Base-by-base conservation (phyloP, 2,888 invertebrate genomes). In the Pachydiplax longipennis region DNA sequence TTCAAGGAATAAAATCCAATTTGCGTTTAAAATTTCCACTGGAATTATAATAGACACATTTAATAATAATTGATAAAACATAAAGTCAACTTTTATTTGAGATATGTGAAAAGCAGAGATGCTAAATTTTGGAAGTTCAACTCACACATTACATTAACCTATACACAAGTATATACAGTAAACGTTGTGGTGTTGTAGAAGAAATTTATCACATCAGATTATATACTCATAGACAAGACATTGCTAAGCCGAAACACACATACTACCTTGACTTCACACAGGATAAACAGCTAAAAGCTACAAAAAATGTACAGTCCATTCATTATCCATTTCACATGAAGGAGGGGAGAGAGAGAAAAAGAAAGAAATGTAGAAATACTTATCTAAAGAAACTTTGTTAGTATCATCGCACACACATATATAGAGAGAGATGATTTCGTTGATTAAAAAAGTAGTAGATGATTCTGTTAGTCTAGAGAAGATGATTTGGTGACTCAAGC, bases 311-410 rank as follows among this genome's bases (percentile, higher is more conserved):
- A 40, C 22, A 65, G 87, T 65, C 87, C 87, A 87, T 87, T 87
- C 87, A 87, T 40, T 87, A 87, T 87, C 87, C 87, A 87, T 87
- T 87, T 87, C 61, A 87, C 87, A 87, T 87, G 87, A 87, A 87
- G 87, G 87, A 87, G 87, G 87, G 87, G 65, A 87, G 37, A 87
- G 87, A 87, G 61, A 87, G n/a, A 87, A 65, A 87, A 31, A 87
- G 37, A 87, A 37, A 87, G 61, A 87, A 48, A 87, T 6, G 37
- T 1, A 53, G 35, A 83, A 25, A 83, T n/a, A 61, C n/a, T 44
- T 82, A 87, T 87, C 61, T 61, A 87, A 37, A 87, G 18, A 87
- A 87, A 87, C 37, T 61, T 61, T 87, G 87, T 87, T 87, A 87
- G 61, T 87, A 87, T 87, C 87, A 87, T 61, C 53, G 87, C 87